phyloP scores from a whole-genome alignment of 2,113 vertebrate species.

The Toxostoma redivivum region DNA sequence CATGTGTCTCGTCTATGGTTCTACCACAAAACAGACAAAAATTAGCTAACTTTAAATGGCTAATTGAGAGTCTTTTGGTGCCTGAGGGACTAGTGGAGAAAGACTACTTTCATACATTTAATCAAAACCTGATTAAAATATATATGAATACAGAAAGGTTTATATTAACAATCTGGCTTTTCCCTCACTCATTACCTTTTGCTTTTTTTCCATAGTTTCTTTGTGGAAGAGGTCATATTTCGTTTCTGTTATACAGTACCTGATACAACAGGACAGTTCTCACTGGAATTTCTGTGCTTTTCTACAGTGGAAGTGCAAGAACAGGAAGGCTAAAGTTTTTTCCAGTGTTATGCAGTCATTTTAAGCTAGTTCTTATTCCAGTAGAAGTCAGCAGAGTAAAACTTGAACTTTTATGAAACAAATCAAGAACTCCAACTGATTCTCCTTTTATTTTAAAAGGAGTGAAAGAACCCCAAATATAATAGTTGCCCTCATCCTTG shows the following conservation, averaged over 20 bases:
- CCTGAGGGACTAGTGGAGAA: background rate
- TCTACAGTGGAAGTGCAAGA: background rate
- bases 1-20: conserved; percentile 23
- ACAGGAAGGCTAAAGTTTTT: background rate
- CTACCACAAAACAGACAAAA: conserved; percentile 45
- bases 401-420: background rate
- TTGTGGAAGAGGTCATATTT: background rate
- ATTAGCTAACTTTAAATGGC: conserved; percentile 40
- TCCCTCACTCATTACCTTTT: background rate
- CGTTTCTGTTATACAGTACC: background rate
- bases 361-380: background rate
- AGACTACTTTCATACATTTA: background rate
- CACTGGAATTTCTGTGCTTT: background rate
- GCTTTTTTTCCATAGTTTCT: background rate
- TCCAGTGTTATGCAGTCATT: background rate
- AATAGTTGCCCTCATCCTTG: background rate
- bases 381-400: background rate
- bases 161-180: background rate
- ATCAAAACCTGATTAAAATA: conserved; percentile 25
- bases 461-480: background rate
- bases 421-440: background rate
- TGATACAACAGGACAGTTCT: background rate
- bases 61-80: conserved; percentile 17
- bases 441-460: background rate
- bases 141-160: background rate